Conservation (phyloP, 1,140 invertebrate genomes). For the Temnothorax curvispinosus region DNA sequence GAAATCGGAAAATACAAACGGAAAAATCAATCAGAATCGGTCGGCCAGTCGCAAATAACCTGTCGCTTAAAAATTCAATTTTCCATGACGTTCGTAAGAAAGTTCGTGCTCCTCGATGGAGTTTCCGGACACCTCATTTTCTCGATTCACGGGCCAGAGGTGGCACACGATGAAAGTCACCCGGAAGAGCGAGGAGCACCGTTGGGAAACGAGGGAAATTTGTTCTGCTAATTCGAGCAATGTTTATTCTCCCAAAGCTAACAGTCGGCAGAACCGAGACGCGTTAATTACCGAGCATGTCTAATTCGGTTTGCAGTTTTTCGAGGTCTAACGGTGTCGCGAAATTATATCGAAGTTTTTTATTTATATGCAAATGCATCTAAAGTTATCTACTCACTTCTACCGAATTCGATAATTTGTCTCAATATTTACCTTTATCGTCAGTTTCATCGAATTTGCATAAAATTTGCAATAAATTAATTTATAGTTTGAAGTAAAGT, state of each 20-base stretch:
- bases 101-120: conserved; percentile 62
- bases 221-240: conserved; percentile 70
- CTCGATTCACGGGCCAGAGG: conserved; percentile 36
- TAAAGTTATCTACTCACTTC: conserved; percentile 20
- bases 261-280: conserved; percentile 47
- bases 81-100: conserved; percentile 63
- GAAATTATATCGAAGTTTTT: conserved; percentile 30
- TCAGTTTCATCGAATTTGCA: neutral
- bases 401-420: conserved; percentile 12
- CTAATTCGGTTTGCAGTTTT: conserved; percentile 76
- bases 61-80: conserved; percentile 75
- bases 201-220: conserved; percentile 62
- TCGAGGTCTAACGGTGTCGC: conserved; percentile 17
- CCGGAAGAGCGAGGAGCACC: conserved; percentile 8
- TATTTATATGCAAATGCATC: conserved; percentile 3
- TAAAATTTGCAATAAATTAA: conserved; percentile 12
- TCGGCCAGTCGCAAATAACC: conserved; percentile 64
- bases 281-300: conserved; percentile 71
- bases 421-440: conserved; percentile 9
- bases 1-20: neutral
- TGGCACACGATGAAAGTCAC: conserved; percentile 21
- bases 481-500: neutral
- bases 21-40: neutral
- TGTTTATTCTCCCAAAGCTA: conserved; percentile 74
- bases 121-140: conserved; percentile 61